A percentile compares a stretch with the other conserved stretches of the same genome.
These are phyloP conservation scores for Phylloscopus trochilus DNA, from an alignment of 2,113 vertebrate species.

Conservation along the genomic window DNA sequence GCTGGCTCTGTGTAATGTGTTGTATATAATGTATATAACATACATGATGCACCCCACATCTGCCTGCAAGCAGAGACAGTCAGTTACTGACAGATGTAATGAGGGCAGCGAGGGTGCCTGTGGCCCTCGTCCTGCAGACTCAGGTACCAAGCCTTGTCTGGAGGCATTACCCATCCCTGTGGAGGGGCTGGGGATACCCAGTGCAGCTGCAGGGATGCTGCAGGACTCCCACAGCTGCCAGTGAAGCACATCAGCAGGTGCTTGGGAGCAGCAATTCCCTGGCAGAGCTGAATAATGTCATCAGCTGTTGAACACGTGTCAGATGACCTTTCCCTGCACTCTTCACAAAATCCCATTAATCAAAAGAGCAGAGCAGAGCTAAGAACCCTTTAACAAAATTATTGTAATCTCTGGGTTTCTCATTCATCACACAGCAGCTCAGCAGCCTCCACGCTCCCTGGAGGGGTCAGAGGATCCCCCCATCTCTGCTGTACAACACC, in stretches of 20 bases:
- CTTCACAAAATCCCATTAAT: conserved; percentile 48
- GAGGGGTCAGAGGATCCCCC: background rate
- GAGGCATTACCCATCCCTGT: accelerated
- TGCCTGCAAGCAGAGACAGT: background rate
- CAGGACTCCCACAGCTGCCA: background rate
- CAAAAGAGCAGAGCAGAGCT: conserved; percentile 34
- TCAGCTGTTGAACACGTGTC: conserved; percentile 26
- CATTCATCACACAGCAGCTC: background rate
- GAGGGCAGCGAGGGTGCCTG: accelerated
- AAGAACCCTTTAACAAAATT: conserved; percentile 49
- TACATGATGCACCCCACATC: accelerated
- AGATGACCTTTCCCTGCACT: conserved; percentile 45
- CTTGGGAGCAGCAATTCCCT: background rate
- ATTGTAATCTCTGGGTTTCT: conserved; percentile 36
- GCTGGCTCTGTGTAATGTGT: background rate
- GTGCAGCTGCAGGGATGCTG: background rate
- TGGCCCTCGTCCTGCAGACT: background rate
- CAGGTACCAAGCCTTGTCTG: background rate
- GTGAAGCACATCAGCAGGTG: background rate
- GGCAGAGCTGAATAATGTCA: conserved; percentile 11
- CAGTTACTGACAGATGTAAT: accelerated
- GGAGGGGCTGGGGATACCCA: accelerated
- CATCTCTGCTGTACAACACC: background rate
- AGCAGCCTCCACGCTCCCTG: background rate
- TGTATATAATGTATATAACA: background rate